Evolutionary conservation across 2,888 invertebrate species (phyloP).

Genomic region (Augiades crinisus): DNA sequence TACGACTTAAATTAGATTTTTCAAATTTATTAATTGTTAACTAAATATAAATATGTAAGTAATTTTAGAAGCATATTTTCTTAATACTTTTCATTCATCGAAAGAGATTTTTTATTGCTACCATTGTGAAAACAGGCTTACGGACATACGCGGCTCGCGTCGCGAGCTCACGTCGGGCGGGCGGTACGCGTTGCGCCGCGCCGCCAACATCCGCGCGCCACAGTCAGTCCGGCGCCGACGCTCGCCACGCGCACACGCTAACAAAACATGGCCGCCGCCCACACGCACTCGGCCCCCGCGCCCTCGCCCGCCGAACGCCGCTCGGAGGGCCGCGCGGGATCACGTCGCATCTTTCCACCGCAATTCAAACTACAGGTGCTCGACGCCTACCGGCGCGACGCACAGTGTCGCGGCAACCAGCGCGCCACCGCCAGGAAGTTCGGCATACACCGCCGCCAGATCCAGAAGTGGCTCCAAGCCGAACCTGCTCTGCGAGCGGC

Average conservation of each 20-base stretch:
- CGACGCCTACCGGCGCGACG: slow-evolving; percentile 92
- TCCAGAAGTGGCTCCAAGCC: slow-evolving; percentile 95
- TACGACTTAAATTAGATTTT: too few species aligned
- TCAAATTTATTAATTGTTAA: not conserved
- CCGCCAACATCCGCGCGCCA: slow-evolving; percentile 75
- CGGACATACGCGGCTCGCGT: slow-evolving; percentile 69
- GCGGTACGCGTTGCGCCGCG: slow-evolving; percentile 60
- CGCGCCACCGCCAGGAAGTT: slow-evolving; percentile 94
- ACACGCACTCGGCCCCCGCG: slow-evolving; percentile 72
- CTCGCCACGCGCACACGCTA: slow-evolving; percentile 71
- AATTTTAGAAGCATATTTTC: too few species aligned
- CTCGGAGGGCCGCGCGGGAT: slow-evolving; percentile 85
- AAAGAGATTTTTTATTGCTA: too few species aligned
- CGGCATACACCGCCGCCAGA: slow-evolving; percentile 93
- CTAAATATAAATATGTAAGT: too few species aligned
- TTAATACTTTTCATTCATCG: too few species aligned
- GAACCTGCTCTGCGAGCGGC: slow-evolving; percentile 89
- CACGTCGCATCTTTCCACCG: slow-evolving; percentile 93
- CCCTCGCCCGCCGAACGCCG: slow-evolving; percentile 74
- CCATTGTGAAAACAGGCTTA: slow-evolving; percentile 46
- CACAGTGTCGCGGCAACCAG: slow-evolving; percentile 94
- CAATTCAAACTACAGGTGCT: slow-evolving; percentile 94
- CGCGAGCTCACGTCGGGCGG: slow-evolving; percentile 70
- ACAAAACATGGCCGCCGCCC: slow-evolving; percentile 69
- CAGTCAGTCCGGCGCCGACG: slow-evolving; percentile 81